A percentile compares a stretch with the other conserved stretches of the same genome.
Conservation (phyloP, 2,797 vertebrate species). For the Brachyalestes nurse region DNA sequence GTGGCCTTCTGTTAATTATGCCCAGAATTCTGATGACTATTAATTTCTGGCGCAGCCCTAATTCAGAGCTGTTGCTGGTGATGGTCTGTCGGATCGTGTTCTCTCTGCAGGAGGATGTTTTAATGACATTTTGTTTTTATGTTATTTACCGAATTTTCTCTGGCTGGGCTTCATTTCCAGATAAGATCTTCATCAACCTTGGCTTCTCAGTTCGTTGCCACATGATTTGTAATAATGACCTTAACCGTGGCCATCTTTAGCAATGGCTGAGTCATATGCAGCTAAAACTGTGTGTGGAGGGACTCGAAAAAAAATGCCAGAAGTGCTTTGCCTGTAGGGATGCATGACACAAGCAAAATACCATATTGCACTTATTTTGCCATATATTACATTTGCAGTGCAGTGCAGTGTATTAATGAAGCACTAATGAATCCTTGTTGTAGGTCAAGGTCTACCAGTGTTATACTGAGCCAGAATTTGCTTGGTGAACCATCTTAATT, state of each 20-base stretch:
- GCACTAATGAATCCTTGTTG: no score
- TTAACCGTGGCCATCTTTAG: background rate
- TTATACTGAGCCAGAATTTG: no score
- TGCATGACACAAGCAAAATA: background rate
- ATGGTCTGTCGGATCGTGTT: background rate
- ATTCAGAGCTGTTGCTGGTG: background rate
- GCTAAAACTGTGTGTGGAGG: background rate
- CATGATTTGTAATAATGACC: conserved; percentile 9
- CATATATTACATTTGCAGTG: background rate
- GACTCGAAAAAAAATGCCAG: background rate
- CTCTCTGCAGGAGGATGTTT: background rate
- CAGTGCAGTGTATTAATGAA: background rate
- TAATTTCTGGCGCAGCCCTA: conserved; percentile 1
- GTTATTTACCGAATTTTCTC: background rate
- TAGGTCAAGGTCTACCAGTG: no score
- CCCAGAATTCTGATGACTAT: conserved; percentile 19
- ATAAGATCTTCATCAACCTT: background rate
- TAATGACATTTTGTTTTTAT: background rate
- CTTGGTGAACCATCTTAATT: no score
- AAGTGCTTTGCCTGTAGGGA: background rate
- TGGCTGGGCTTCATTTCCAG: background rate
- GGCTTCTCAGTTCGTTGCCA: background rate
- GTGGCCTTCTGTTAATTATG: conserved; percentile 8
- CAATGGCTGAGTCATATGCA: background rate
- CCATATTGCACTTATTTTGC: background rate